Base-by-base conservation (phyloP, 1,140 invertebrate genomes). In the Aphelinus atriplicis region DNA sequence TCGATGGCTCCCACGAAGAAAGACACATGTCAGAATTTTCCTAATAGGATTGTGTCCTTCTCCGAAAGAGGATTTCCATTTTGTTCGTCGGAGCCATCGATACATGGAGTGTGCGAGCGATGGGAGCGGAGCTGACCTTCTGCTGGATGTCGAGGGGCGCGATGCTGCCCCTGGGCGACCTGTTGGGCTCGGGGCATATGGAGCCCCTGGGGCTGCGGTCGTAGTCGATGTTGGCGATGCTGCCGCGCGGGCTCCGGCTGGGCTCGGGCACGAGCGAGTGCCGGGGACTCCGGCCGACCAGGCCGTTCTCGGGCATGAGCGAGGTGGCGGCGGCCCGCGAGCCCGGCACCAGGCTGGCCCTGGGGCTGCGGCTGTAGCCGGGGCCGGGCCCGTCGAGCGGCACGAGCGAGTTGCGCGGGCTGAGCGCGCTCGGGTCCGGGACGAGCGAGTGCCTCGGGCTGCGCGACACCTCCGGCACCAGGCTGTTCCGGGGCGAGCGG, bases 191-290 rank as follows among this genome's bases (percentile, higher is more conserved):
- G 2, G 53, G 55, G 60, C 90, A 90, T 51, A 93, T 89, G 9
- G 92, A 92, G 1, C 92, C 92, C 55, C 92, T 84, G 7, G 91
- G 92, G 83, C 89, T 92, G 56, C 90, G 84, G 53, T 89, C 89
- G 26, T 87, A 87, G 47, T 90, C 88, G 46, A 88, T 82, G 50
- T 86, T 87, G 1, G 83, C 84, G 3, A 89, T 73, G 60, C 86
- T 88, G 6, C 88, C 88, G 3, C 90, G 82, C 0, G 89, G 89
- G 79, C 88, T 89, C 10, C 51, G 4, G 81, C 81, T 9, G 84
- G 80, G 68, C 92, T 43, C 91, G 0, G 91, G 91, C 0, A 91
- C 86, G 64, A 92, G 80, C 74, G 91, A 92, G 77, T 92, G 89
- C 76, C 91, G 84, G 0, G 91, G 90, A 78, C 89, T 91, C 72